Evolutionary conservation across 2,113 vertebrate genomes (phyloP).

Genomic region (Bettongia penicillata): DNA sequence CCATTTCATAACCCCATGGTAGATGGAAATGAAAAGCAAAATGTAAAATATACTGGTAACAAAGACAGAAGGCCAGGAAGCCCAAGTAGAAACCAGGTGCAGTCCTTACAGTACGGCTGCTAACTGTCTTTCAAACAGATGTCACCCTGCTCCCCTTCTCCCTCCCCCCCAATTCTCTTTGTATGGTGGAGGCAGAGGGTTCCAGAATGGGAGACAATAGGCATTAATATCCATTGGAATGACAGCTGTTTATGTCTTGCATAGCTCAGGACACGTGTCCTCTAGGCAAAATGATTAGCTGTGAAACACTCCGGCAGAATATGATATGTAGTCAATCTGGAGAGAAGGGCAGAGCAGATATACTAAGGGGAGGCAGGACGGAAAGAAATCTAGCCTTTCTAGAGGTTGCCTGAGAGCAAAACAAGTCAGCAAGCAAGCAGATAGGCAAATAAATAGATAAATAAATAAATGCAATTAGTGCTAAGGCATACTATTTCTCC

Average conservation of each 20-base stretch:
- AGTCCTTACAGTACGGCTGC: constrained; percentile 67
- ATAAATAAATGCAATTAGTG: constrained; percentile 46
- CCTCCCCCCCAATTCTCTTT: constrained; percentile 77
- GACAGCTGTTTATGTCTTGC: constrained; percentile 86
- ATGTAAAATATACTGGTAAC: constrained; percentile 56
- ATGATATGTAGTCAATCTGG: constrained; percentile 70
- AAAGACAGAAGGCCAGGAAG: constrained; percentile 76
- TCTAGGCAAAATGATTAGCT: constrained; percentile 82
- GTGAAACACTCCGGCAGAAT: constrained; percentile 65
- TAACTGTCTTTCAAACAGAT: constrained; percentile 83
- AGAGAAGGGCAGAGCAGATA: constrained; percentile 61
- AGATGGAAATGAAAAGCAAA: constrained; percentile 67
- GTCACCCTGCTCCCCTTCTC: constrained; percentile 69
- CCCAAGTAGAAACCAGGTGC: constrained; percentile 83
- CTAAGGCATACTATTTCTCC: constrained; percentile 35
- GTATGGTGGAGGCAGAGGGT: constrained; percentile 65
- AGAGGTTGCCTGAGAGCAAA: constrained; percentile 59
- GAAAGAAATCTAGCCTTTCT: constrained; percentile 56
- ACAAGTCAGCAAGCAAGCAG: not conserved
- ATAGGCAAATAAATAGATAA: constrained; percentile 44
- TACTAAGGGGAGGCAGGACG: constrained; percentile 68
- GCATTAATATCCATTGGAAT: constrained; percentile 88
- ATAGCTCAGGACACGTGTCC: constrained; percentile 82
- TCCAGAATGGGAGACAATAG: constrained; percentile 83
- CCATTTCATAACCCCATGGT: constrained; percentile 63